phyloP scores from a whole-genome alignment of 2,113 vertebrate species.

The Aegypius monachus region DNA sequence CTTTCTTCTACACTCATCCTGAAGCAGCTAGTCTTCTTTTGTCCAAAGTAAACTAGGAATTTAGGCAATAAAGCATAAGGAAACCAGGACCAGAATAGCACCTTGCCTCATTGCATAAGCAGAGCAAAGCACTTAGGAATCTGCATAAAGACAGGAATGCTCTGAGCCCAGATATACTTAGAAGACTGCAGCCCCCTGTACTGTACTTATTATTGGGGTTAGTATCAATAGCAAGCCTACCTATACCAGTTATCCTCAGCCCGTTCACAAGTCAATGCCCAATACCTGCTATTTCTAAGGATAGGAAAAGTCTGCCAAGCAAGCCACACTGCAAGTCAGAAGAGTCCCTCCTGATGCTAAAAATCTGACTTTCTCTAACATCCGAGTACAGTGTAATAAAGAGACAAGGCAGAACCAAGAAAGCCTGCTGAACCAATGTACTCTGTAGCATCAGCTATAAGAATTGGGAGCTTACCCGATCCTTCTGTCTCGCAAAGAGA shows the following conservation, averaged over 20 bases:
- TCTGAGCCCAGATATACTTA: not conserved
- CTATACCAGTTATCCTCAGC: not conserved
- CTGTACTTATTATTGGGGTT: not conserved
- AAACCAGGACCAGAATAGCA: not conserved
- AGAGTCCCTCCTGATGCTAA: not conserved
- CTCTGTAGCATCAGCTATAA: not conserved
- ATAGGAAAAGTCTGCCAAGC: not conserved
- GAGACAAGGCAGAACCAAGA: not conserved
- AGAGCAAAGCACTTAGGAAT: not conserved
- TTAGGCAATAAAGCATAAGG: not conserved
- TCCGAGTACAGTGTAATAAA: not conserved
- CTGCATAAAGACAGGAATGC: not conserved
- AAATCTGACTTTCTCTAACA: not conserved
- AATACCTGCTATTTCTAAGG: not conserved
- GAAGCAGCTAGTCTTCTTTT: not conserved
- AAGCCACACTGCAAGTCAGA: not conserved
- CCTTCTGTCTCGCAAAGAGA: not conserved
- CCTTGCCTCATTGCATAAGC: not conserved
- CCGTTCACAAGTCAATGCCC: not conserved
- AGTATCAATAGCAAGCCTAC: not conserved
- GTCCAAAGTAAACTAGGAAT: not conserved
- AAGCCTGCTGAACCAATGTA: not conserved
- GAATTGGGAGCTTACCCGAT: not conserved
- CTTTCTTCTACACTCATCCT: not conserved
- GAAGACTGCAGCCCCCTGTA: not conserved